Evolutionary conservation across 1,140 invertebrate species (phyloP).

Genomic region (Tigriopus japonicus): DNA sequence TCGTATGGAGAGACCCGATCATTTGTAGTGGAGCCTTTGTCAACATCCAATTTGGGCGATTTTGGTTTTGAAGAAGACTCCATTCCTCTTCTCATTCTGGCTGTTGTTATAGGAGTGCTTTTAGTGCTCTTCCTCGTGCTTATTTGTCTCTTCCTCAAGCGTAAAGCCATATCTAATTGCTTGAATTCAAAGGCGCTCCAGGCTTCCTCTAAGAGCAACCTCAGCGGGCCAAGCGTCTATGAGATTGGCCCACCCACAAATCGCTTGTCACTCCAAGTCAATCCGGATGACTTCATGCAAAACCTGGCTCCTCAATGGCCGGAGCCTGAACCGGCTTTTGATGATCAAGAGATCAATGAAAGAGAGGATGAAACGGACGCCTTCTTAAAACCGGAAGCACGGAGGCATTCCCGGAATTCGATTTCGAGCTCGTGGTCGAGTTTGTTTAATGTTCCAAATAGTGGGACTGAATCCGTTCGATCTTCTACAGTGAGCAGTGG

Average conservation of each 20-base stretch:
- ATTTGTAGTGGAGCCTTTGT: not conserved
- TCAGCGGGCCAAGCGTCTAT: not conserved
- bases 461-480: not conserved
- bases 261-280: not conserved
- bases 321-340: not conserved
- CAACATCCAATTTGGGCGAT: not conserved
- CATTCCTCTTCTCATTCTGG: not conserved
- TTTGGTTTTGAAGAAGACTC: not conserved
- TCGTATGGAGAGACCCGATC: not conserved
- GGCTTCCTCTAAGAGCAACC: not conserved
- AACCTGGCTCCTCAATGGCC: constrained; percentile 10
- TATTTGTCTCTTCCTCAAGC: not conserved
- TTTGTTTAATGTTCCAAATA: not conserved
- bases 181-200: not conserved
- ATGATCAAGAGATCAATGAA: not conserved
- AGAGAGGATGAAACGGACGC: not conserved
- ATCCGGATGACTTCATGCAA: constrained; percentile 6
- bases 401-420: not conserved
- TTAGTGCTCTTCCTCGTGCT: not conserved
- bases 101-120: not conserved
- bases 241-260: too few species aligned
- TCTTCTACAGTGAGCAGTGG: not conserved
- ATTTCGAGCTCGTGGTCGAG: constrained; percentile 16
- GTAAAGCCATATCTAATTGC: not conserved
- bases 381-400: not conserved